These are phyloP conservation scores for Alosa alosa DNA, from an alignment of 2,113 vertebrate genomes.

Conservation along the genomic window DNA sequence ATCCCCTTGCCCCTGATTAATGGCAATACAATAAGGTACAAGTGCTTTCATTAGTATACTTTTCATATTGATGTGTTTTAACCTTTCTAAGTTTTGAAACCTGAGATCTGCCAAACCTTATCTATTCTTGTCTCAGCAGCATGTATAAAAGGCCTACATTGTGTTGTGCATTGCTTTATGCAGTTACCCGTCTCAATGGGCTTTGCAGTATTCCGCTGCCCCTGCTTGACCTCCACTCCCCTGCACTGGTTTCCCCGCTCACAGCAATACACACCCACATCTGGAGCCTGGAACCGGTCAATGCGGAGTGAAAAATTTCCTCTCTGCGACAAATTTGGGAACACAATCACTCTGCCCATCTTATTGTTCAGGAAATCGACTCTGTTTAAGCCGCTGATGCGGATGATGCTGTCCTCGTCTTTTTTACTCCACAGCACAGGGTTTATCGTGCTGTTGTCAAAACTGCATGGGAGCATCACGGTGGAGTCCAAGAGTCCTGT, in stretches of 20 bases:
- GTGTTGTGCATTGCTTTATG: background rate
- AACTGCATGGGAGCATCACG: constrained; percentile 53
- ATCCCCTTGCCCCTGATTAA: too few relatives aligned
- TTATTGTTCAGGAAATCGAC: constrained; percentile 49
- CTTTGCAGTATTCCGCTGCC: background rate
- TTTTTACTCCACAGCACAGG: background rate
- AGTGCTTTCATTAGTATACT: too few relatives aligned
- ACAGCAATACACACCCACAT: constrained; percentile 63
- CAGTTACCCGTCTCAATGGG: background rate
- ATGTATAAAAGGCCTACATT: background rate
- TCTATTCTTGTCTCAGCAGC: background rate
- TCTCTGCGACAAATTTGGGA: constrained; percentile 49
- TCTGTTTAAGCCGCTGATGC: background rate
- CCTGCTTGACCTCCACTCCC: constrained; percentile 35
- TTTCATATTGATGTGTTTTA: too few relatives aligned
- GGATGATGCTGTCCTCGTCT: constrained; percentile 17
- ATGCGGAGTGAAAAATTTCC: constrained; percentile 65
- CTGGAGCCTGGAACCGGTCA: constrained; percentile 47
- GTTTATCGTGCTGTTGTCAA: accelerated
- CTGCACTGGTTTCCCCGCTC: constrained; percentile 19
- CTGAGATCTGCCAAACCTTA: too few relatives aligned
- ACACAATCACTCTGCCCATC: constrained; percentile 56
- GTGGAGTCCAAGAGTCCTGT: constrained; percentile 41
- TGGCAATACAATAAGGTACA: too few relatives aligned
- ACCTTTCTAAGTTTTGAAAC: too few relatives aligned